Evolutionary conservation across 2,888 invertebrate genomes (phyloP), one percentile per base, ranked within the genome.

Genomic region (Clivina fossor): DNA sequence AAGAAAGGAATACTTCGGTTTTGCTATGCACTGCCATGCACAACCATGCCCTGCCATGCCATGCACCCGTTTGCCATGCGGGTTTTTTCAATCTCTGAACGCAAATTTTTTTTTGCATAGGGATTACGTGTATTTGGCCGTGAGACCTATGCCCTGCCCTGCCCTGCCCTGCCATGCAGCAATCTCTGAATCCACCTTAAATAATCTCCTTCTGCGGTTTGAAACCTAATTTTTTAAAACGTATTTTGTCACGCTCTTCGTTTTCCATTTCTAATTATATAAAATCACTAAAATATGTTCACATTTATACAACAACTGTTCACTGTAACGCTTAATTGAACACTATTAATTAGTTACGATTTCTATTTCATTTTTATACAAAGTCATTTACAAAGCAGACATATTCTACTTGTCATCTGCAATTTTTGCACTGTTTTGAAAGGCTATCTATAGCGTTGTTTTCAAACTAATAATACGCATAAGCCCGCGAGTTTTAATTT

Each of bases 111-210:
- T n/a, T n/a, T n/a, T n/a, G n/a, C n/a, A n/a, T n/a, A n/a, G n/a
- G n/a, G n/a, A n/a, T n/a, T n/a, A n/a, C n/a, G n/a, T n/a, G n/a
- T n/a, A n/a, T n/a, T n/a, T n/a, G n/a, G n/a, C n/a, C n/a, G n/a
- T n/a, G n/a, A n/a, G n/a, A n/a, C n/a, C n/a, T n/a, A n/a, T n/a
- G n/a, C n/a, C n/a, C n/a, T n/a, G n/a, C n/a, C n/a, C n/a, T n/a
- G n/a, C n/a, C n/a, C n/a, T n/a, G n/a, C n/a, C n/a, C n/a, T n/a
- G n/a, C n/a, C n/a, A n/a, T n/a, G n/a, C n/a, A n/a, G n/a, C n/a
- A n/a, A n/a, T n/a, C n/a, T n/a, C n/a, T n/a, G n/a, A n/a, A n/a
- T 70, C 82, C 84, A 69, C 89, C 89, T 63, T 84, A 85, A 61
- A 81, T 72, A 62, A 82, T 77, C 69, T 88, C 86, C 70, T 85